Evolutionary conservation across 2,888 invertebrate genomes (phyloP).

Genomic region (Rhamphomyia laevipes): DNA sequence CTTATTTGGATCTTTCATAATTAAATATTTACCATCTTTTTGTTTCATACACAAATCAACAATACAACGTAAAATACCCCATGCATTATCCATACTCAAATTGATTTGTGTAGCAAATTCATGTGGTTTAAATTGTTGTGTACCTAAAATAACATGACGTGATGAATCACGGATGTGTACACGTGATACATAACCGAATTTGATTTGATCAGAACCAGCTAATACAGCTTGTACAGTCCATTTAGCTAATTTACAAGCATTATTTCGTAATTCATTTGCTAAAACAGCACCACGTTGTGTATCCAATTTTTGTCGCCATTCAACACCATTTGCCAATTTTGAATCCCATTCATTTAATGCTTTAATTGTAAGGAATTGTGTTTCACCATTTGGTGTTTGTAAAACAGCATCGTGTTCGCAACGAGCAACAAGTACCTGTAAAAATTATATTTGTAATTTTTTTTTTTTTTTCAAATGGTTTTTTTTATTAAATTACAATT

Average conservation of each 20-base stretch:
- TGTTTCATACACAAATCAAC: slow-evolving; percentile 96
- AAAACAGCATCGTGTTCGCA: slow-evolving; percentile 96
- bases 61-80: slow-evolving; percentile 96
- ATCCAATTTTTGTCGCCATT: slow-evolving; percentile 97
- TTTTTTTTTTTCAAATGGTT: not conserved
- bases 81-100: slow-evolving; percentile 98
- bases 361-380: slow-evolving; percentile 89
- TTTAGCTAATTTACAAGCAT: slow-evolving; percentile 98
- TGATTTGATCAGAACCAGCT: slow-evolving; percentile 94
- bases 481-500: slow-evolving; percentile 59
- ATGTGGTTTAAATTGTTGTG: slow-evolving; percentile 95
- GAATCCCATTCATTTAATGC: slow-evolving; percentile 99
- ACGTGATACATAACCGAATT: slow-evolving; percentile 98
- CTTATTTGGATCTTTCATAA: slow-evolving; percentile 99
- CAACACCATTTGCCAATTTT: slow-evolving; percentile 87
- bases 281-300: slow-evolving; percentile 96
- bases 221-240: slow-evolving; percentile 95
- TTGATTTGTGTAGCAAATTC: slow-evolving; percentile 99
- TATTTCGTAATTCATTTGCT: slow-evolving; percentile 95
- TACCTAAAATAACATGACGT: slow-evolving; percentile 92
- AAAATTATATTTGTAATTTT: not conserved
- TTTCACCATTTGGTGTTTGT: slow-evolving; percentile 74
- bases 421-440: slow-evolving; percentile 68
- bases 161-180: slow-evolving; percentile 86
- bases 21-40: slow-evolving; percentile 90